phyloP scores from a whole-genome alignment of 30 jellyfish, hydroid and myxozoan species.

The Catostylus mosaicus region DNA sequence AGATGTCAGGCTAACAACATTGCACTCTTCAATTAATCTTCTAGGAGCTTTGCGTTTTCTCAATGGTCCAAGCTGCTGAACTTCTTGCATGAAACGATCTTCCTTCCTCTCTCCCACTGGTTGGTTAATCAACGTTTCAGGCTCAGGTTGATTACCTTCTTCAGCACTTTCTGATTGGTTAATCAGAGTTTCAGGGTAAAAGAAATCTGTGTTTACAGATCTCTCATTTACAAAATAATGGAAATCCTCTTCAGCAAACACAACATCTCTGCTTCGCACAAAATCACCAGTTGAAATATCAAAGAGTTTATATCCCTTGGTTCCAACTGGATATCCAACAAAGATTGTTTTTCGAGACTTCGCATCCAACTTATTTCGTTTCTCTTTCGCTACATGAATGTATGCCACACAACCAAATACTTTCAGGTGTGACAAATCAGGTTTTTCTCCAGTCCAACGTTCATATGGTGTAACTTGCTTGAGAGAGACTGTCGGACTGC shows the following conservation, averaged over 20 bases:
- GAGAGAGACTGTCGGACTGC: conserved; percentile 38
- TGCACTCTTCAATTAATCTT: conserved; percentile 20
- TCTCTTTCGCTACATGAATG: conserved; percentile 18
- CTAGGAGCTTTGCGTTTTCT: conserved; percentile 30
- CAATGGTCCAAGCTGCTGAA: conserved; percentile 16
- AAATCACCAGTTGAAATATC: conserved; percentile 16
- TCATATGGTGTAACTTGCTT: conserved; percentile 27
- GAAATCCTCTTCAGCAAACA: conserved; percentile 47
- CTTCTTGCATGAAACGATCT: conserved; percentile 29
- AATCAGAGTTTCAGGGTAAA: conserved; percentile 18
- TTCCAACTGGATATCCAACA: conserved; percentile 63
- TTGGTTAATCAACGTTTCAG: conserved; percentile 6
- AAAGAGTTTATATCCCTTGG: conserved; percentile 57
- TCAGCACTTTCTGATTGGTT: conserved; percentile 2
- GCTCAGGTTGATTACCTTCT: conserved; percentile 25
- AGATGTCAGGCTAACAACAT: conserved; percentile 25
- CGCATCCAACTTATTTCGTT: conserved; percentile 54
- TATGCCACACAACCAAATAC: conserved; percentile 43
- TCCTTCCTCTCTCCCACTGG: conserved; percentile 51
- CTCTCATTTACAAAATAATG: conserved; percentile 16
- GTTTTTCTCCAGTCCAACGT: conserved; percentile 30
- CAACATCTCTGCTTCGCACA: conserved; percentile 62
- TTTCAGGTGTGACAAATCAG: conserved; percentile 39
- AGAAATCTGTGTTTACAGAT: conserved; percentile 13
- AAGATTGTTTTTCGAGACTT: conserved; percentile 36